Percentiles rank a stretch among this genome's conserved stretches.
Evolutionary conservation across 1,140 invertebrate genomes (phyloP).

Genomic region (Nasonia vitripennis): DNA sequence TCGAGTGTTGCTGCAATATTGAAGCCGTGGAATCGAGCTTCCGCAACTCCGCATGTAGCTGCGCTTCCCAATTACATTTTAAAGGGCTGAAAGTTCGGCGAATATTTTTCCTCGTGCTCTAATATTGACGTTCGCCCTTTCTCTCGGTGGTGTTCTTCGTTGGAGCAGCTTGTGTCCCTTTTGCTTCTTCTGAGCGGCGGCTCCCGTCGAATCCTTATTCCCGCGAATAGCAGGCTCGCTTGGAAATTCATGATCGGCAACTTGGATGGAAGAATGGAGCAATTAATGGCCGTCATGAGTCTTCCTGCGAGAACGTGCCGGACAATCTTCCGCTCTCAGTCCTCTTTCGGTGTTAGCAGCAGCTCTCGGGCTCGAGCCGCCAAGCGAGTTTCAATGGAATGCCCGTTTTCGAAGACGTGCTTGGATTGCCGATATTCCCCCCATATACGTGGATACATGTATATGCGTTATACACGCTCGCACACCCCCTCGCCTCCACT

Average conservation of each 20-base stretch:
- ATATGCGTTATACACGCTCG: neutral
- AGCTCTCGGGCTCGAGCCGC: conserved; percentile 22
- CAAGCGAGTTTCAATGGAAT: conserved; percentile 63
- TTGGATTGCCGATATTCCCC: conserved; percentile 50
- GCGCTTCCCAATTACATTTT: conserved; percentile 47
- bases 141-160: neutral
- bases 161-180: neutral
- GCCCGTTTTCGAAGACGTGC: conserved; percentile 62
- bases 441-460: neutral
- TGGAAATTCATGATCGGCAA: conserved; percentile 61
- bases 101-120: conserved; percentile 42
- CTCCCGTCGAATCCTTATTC: conserved; percentile 41
- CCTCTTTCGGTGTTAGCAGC: conserved; percentile 5
- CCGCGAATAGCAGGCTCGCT: conserved; percentile 57
- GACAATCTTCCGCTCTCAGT: conserved; percentile 52
- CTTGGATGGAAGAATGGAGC: conserved; percentile 60
- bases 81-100: conserved; percentile 42
- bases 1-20: conserved; percentile 3
- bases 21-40: neutral
- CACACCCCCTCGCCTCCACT: neutral
- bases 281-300: conserved; percentile 65
- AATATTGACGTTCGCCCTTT: neutral
- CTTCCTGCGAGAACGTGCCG: conserved; percentile 54
- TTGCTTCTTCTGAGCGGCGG: conserved; percentile 18
- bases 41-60: neutral